Conservation (phyloP, 92 coral and sea anemone species). For the Diadumene lineata region DNA sequence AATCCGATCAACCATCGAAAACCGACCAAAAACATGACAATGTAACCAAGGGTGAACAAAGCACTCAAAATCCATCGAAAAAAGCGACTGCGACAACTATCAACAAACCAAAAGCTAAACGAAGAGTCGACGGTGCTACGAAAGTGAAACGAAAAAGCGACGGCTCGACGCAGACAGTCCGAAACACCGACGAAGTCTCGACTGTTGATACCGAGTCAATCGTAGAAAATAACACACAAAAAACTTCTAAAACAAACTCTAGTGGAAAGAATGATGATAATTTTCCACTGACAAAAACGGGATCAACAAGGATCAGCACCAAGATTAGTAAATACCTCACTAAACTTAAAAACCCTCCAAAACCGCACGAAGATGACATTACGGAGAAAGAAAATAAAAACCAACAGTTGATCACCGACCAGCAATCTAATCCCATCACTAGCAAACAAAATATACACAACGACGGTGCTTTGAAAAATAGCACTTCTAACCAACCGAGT, state of each 20-base stretch:
- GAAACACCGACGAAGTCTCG: too few species aligned
- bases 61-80: too few species aligned
- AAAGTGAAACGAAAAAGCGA: not conserved
- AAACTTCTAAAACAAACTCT: conserved; percentile 21
- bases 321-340: conserved; percentile 54
- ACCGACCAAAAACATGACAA: conserved; percentile 6
- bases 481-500: not conserved
- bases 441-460: not conserved
- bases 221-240: not conserved
- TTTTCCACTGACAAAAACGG: conserved; percentile 36
- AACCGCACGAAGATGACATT: conserved; percentile 12
- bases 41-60: too few species aligned
- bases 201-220: too few species aligned
- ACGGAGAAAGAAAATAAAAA: conserved; percentile 18
- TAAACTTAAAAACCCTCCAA: conserved; percentile 22
- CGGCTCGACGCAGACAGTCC: not conserved
- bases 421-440: not conserved
- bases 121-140: not conserved
- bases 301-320: conserved; percentile 47
- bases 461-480: not conserved
- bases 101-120: not conserved
- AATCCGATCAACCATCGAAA: conserved; percentile 17
- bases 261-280: conserved; percentile 27
- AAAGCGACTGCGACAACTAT: not conserved
- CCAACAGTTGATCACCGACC: conserved; percentile 22